Conservation (phyloP, 2,797 vertebrate species). For the Oryzias dopingdopingensis region DNA sequence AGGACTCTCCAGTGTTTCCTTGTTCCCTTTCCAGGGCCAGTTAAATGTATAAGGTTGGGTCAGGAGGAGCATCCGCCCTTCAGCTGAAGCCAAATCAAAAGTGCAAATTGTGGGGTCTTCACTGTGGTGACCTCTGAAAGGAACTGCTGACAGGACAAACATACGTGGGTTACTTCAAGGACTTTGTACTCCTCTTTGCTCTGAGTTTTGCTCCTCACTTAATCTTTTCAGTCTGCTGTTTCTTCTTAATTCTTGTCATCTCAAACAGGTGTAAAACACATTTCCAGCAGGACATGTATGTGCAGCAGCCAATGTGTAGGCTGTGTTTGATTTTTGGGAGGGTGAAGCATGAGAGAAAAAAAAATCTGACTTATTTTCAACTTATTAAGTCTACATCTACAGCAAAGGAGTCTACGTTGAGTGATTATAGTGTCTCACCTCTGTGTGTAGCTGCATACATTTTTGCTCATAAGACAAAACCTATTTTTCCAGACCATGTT, state of each 20-base stretch:
- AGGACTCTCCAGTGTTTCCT: too few relatives aligned
- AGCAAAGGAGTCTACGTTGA: slow-evolving; percentile 4
- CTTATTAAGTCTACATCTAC: slow-evolving; percentile 2
- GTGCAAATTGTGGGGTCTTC: too few relatives aligned
- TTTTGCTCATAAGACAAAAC: background rate
- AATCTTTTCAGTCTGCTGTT: slow-evolving; percentile 8
- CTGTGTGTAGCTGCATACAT: background rate
- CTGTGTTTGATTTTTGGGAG: slow-evolving; percentile 9
- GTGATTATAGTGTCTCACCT: slow-evolving; percentile 6
- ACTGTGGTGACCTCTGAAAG: too few relatives aligned
- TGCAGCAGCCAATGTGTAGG: slow-evolving; percentile 11
- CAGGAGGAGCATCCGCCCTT: too few relatives aligned
- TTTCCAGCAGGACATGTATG: slow-evolving; percentile 22
- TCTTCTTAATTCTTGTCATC: slow-evolving; percentile 24
- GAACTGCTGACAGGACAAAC: too few relatives aligned
- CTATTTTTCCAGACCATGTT: too few relatives aligned
- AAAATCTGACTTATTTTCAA: slow-evolving; percentile 12
- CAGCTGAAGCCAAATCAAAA: too few relatives aligned
- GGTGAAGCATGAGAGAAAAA: slow-evolving; percentile 3
- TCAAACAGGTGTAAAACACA: slow-evolving; percentile 18
- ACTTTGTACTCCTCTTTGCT: slow-evolving; percentile 21
- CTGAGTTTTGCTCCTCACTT: slow-evolving; percentile 10
- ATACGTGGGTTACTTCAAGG: too few relatives aligned
- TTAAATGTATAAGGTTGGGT: too few relatives aligned
- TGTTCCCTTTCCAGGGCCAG: too few relatives aligned